These are phyloP conservation scores for Rhinolophus sinicus DNA, from an alignment of 2,113 vertebrate genomes.

Conservation along the genomic window DNA sequence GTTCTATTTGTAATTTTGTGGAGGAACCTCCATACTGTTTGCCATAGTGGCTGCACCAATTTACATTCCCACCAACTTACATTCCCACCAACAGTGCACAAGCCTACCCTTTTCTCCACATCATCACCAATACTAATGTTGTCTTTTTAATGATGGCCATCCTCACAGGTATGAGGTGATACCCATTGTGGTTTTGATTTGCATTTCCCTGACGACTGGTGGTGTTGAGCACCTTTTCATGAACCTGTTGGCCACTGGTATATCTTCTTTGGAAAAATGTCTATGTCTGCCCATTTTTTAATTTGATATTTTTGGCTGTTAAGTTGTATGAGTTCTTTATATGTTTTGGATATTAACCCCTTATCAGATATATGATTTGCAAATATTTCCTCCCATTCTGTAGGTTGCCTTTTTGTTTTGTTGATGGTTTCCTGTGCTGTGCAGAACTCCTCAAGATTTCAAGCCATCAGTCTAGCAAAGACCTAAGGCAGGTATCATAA, in stretches of 20 bases:
- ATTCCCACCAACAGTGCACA: background rate
- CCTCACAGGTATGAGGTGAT: background rate
- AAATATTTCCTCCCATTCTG: background rate
- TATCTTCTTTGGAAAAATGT: background rate
- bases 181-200: background rate
- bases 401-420: background rate
- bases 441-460: background rate
- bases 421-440: background rate
- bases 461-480: background rate
- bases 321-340: background rate
- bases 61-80: background rate
- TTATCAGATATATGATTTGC: background rate
- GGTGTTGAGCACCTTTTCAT: background rate
- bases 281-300: too few relatives aligned
- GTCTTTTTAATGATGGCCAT: background rate
- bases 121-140: background rate
- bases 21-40: background rate
- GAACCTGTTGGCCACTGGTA: background rate
- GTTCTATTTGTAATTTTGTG: background rate
- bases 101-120: background rate
- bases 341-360: background rate
- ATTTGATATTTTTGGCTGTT: too few relatives aligned
- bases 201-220: background rate
- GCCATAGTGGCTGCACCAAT: background rate
- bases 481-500: background rate